Percentiles rank a stretch among this genome's conserved stretches.
Evolutionary conservation across 2,888 invertebrate species (phyloP).

Genomic region (Aporophyla lueneburgensis): DNA sequence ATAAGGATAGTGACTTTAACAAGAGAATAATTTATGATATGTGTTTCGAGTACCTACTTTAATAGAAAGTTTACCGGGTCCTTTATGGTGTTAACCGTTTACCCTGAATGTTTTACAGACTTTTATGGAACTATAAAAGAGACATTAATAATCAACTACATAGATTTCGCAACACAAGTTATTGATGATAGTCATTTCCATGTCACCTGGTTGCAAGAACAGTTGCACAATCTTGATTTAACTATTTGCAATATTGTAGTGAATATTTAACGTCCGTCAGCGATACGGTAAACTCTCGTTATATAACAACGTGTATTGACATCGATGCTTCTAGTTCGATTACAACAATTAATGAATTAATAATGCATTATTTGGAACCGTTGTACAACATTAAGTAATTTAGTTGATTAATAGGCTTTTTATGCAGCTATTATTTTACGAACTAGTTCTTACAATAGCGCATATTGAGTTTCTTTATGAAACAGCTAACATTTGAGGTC

Average conservation of each 20-base stretch:
- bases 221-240: slow-evolving; percentile 56
- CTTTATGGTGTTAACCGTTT: not conserved
- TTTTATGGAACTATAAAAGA: slow-evolving; percentile 28
- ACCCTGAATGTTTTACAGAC: not conserved
- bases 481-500: slow-evolving; percentile 21
- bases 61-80: slow-evolving; percentile 10
- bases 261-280: slow-evolving; percentile 53
- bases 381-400: slow-evolving; percentile 36
- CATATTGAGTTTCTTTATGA: not conserved
- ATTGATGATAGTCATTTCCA: slow-evolving; percentile 50
- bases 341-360: slow-evolving; percentile 45
- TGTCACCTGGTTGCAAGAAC: slow-evolving; percentile 45
- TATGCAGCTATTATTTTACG: slow-evolving; percentile 5
- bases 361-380: slow-evolving; percentile 29
- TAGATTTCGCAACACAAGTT: slow-evolving; percentile 36
- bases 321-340: slow-evolving; percentile 43
- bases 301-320: slow-evolving; percentile 53
- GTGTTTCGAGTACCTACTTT: not conserved
- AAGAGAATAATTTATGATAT: slow-evolving; percentile 8
- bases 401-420: slow-evolving; percentile 19
- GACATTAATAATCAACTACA: slow-evolving; percentile 23
- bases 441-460: slow-evolving; percentile 14
- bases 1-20: slow-evolving; percentile 8
- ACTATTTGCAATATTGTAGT: slow-evolving; percentile 53
- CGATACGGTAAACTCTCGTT: slow-evolving; percentile 47